Evolutionary conservation across 2,888 invertebrate genomes (phyloP).

Genomic region (Torymus texanus): DNA sequence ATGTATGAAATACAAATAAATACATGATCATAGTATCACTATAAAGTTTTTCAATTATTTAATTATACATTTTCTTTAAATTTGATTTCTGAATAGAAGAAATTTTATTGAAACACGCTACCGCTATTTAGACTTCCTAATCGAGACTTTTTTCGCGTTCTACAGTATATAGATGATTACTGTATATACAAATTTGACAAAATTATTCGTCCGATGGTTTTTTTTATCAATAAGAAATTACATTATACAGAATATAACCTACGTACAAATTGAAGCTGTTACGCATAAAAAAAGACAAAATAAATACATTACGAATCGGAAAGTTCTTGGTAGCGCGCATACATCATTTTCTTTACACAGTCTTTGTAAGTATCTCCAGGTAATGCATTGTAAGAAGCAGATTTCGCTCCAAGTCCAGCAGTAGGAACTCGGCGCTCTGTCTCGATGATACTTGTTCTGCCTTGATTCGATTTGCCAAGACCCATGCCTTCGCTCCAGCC

Average conservation of each 20-base stretch:
- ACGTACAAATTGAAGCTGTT: slow-evolving; percentile 46
- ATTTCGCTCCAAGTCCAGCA: slow-evolving; percentile 91
- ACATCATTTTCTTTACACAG: slow-evolving; percentile 92
- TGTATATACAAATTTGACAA: slow-evolving; percentile 48
- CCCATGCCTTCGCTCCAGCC: slow-evolving; percentile 99
- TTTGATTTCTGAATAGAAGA: slow-evolving; percentile 18
- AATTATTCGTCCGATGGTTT: not conserved
- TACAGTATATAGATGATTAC: slow-evolving; percentile 47
- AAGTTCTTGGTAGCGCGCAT: slow-evolving; percentile 89
- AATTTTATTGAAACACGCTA: not conserved
- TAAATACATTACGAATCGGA: slow-evolving; percentile 76
- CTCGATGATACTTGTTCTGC: slow-evolving; percentile 93
- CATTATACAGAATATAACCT: slow-evolving; percentile 39
- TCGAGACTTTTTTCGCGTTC: slow-evolving; percentile 20
- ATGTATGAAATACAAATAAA: slow-evolving; percentile 37
- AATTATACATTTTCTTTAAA: not conserved
- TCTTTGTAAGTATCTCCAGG: slow-evolving; percentile 92
- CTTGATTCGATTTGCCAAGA: slow-evolving; percentile 94
- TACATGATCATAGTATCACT: slow-evolving; percentile 18
- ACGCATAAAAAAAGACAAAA: slow-evolving; percentile 35
- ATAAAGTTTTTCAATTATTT: slow-evolving; percentile 6
- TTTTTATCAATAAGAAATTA: slow-evolving; percentile 39
- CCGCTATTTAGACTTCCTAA: slow-evolving; percentile 20
- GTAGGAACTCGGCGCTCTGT: slow-evolving; percentile 79
- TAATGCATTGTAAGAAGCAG: slow-evolving; percentile 85